A percentile compares a stretch with the other conserved stretches of the same genome.
Conservation (phyloP, 1,140 invertebrate species). For the Epicauta chinensis region DNA sequence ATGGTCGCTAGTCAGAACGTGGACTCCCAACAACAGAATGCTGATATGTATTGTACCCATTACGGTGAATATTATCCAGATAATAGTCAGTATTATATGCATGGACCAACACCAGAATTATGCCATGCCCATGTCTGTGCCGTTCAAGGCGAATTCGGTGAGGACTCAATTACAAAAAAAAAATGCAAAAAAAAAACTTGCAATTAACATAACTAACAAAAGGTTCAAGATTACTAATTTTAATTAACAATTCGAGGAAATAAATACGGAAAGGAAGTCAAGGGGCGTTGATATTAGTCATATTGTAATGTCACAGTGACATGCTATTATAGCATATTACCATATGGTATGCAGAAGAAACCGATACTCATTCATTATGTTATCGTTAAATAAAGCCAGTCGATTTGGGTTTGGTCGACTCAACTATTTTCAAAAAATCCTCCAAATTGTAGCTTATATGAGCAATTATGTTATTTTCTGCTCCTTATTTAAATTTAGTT, state of each 20-base stretch:
- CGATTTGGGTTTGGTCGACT: too few species aligned
- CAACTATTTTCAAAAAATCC: too few species aligned
- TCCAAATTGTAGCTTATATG: too few species aligned
- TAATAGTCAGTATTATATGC: constrained; percentile 30
- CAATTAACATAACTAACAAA: too few species aligned
- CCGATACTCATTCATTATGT: too few species aligned
- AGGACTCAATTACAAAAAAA: constrained; percentile 11
- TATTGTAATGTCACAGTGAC: neutral
- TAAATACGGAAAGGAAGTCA: neutral
- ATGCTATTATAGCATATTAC: too few species aligned
- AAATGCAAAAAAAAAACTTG: neutral
- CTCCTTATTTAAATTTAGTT: too few species aligned
- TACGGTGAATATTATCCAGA: constrained; percentile 40
- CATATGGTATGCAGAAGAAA: too few species aligned
- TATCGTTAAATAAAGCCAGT: too few species aligned
- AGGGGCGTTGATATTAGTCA: neutral
- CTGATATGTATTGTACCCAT: constrained; percentile 38
- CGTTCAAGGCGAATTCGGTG: constrained; percentile 39
- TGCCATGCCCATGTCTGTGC: constrained; percentile 36
- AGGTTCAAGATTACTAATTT: neutral
- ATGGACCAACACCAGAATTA: constrained; percentile 29
- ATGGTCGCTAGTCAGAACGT: constrained; percentile 42
- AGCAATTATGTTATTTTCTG: too few species aligned
- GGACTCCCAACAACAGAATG: constrained; percentile 34
- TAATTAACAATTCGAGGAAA: neutral